Conservation (phyloP, 2,113 vertebrate species). For the Crotophaga sulcirostris region DNA sequence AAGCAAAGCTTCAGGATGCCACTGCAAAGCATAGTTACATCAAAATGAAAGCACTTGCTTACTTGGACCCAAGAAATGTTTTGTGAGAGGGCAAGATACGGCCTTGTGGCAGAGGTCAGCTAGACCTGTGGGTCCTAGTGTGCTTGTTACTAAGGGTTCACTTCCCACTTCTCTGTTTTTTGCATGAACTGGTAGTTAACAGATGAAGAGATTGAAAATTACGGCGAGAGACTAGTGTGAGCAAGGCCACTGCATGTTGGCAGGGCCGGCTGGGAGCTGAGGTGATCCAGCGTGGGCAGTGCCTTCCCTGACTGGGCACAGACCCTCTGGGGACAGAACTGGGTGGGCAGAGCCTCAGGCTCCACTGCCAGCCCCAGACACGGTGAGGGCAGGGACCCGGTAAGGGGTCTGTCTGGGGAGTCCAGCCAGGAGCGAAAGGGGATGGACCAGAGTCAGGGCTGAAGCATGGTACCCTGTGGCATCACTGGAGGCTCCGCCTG, state of each 20-base stretch:
- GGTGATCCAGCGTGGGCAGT: not conserved
- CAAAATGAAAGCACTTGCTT: not conserved
- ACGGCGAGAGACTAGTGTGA: not conserved
- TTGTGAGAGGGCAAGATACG: not conserved
- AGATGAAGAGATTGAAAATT: not conserved
- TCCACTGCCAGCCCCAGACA: not conserved
- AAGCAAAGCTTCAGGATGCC: not conserved
- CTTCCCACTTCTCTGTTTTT: not conserved
- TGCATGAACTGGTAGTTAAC: not conserved
- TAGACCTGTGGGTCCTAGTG: too few relatives aligned
- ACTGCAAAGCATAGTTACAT: not conserved
- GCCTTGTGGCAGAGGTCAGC: not conserved
- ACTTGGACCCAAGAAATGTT: not conserved
- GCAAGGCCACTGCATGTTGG: not conserved
- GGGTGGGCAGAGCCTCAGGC: not conserved
- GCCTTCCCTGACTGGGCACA: not conserved
- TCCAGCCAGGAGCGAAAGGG: too few relatives aligned
- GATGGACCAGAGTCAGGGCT: not conserved
- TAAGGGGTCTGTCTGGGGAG: not conserved
- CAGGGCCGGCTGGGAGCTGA: fast-evolving
- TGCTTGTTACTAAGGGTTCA: not conserved
- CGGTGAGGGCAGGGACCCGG: fast-evolving
- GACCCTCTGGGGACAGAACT: too few relatives aligned
- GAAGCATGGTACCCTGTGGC: too few relatives aligned
- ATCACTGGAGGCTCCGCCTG: not conserved